Conservation (phyloP, 2,888 invertebrate genomes). For the Ormia ochracea region DNA sequence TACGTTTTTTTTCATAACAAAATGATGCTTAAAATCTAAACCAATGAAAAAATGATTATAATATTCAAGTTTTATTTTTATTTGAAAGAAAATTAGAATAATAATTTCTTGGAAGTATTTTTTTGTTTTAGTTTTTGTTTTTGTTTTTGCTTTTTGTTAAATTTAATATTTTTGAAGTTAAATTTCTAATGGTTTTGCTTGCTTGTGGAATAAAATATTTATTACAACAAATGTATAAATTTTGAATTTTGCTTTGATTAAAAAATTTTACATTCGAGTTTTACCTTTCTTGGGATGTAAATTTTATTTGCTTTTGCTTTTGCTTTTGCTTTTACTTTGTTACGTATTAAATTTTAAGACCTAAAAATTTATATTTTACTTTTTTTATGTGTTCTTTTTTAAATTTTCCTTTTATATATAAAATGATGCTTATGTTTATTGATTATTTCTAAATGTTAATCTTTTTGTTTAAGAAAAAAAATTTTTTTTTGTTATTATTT, state of each 20-base stretch:
- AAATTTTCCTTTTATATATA: constrained; percentile 61
- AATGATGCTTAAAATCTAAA: constrained; percentile 72
- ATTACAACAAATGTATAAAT: constrained; percentile 71
- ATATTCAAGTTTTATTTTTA: constrained; percentile 32
- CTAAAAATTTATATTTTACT: constrained; percentile 66
- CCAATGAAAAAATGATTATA: constrained; percentile 68
- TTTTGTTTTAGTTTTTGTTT: too few species aligned
- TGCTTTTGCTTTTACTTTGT: too few species aligned
- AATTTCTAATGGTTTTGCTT: constrained; percentile 65
- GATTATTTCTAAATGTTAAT: constrained; percentile 62
- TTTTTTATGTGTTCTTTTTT: constrained; percentile 43
- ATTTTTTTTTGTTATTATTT: constrained; percentile 48
- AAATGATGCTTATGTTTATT: constrained; percentile 71
- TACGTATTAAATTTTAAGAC: constrained; percentile 53
- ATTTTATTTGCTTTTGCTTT: constrained; percentile 29
- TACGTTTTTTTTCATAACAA: constrained; percentile 48
- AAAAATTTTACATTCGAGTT: constrained; percentile 45
- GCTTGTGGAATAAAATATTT: constrained; percentile 28
- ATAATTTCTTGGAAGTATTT: constrained; percentile 60
- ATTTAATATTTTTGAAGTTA: constrained; percentile 31
- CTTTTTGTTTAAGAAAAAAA: constrained; percentile 50
- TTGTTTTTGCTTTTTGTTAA: too few species aligned
- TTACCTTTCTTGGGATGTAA: constrained; percentile 51
- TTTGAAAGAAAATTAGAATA: constrained; percentile 38
- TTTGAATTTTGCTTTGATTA: constrained; percentile 68